These are phyloP conservation scores for Habrosyne pyritoides DNA, from an alignment of 2,888 invertebrate species.

Conservation along the genomic window DNA sequence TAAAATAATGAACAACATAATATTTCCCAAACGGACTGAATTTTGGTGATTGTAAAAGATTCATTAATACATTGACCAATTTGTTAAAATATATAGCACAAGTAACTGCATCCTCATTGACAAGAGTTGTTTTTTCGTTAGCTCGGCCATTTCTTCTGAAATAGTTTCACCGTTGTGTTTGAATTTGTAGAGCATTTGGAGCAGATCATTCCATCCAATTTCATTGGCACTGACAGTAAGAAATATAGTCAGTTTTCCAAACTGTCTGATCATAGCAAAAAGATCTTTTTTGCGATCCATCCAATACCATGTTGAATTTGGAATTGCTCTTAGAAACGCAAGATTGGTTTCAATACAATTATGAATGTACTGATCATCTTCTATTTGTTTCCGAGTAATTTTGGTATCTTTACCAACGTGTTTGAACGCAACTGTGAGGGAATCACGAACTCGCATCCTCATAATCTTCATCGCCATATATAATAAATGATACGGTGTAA, in stretches of 20 bases:
- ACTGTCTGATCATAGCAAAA: conserved; percentile 59
- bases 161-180: conserved; percentile 31
- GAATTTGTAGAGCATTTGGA: conserved; percentile 47
- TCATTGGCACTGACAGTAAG: conserved; percentile 59
- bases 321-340: conserved; percentile 49
- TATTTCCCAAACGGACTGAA: conserved; percentile 46
- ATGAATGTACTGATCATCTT: conserved; percentile 43
- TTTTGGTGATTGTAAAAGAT: conserved; percentile 38
- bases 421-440: conserved; percentile 26
- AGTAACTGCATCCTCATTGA: conserved; percentile 47
- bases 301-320: conserved; percentile 58
- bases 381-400: conserved; percentile 40
- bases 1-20: conserved; percentile 42
- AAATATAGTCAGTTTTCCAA: conserved; percentile 54
- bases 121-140: conserved; percentile 31
- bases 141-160: conserved; percentile 25
- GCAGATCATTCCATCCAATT: conserved; percentile 44
- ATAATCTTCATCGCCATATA: conserved; percentile 38
- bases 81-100: conserved; percentile 51
- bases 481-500: conserved; percentile 38
- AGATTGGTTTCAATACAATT: conserved; percentile 46
- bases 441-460: conserved; percentile 25
- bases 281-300: conserved; percentile 48
- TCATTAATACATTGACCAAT: conserved; percentile 41
- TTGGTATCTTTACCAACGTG: conserved; percentile 35